Conservation (phyloP, 1,140 invertebrate genomes). For the Caenorhabditis latens region DNA sequence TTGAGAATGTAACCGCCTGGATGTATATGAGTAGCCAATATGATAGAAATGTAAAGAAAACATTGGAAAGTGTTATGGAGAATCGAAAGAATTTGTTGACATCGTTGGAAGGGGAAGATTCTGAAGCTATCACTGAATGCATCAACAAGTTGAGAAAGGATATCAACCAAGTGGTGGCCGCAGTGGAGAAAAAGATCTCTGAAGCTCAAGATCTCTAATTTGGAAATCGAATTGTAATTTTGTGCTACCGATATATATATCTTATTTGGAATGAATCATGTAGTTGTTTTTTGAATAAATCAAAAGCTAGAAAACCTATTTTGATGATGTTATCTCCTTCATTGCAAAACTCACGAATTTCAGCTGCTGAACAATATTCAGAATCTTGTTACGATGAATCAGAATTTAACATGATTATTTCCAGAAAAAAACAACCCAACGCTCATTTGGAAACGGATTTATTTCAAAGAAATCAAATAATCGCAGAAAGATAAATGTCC, state of each 20-base stretch:
- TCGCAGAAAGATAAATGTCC: not conserved
- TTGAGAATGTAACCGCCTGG: constrained; percentile 20
- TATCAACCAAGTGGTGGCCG: not conserved
- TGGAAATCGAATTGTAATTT: too few species aligned
- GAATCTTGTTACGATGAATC: too few species aligned
- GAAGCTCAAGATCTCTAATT: not conserved
- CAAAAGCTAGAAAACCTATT: too few species aligned
- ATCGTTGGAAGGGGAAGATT: not conserved
- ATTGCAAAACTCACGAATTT: too few species aligned
- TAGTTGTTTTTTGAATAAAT: too few species aligned
- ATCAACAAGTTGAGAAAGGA: not conserved
- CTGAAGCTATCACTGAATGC: not conserved
- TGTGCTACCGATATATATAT: too few species aligned
- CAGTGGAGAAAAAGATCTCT: not conserved
- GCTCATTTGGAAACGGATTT: not conserved
- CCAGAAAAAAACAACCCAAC: too few species aligned
- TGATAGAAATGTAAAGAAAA: not conserved
- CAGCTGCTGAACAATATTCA: too few species aligned
- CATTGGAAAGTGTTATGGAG: constrained; percentile 9
- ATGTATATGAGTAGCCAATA: constrained; percentile 35
- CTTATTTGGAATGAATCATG: too few species aligned
- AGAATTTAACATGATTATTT: too few species aligned
- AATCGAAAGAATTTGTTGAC: not conserved
- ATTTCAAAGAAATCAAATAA: not conserved
- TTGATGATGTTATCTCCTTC: too few species aligned